Conservation (phyloP, 2,113 vertebrate genomes). For the Forbesichthys agassizii region DNA sequence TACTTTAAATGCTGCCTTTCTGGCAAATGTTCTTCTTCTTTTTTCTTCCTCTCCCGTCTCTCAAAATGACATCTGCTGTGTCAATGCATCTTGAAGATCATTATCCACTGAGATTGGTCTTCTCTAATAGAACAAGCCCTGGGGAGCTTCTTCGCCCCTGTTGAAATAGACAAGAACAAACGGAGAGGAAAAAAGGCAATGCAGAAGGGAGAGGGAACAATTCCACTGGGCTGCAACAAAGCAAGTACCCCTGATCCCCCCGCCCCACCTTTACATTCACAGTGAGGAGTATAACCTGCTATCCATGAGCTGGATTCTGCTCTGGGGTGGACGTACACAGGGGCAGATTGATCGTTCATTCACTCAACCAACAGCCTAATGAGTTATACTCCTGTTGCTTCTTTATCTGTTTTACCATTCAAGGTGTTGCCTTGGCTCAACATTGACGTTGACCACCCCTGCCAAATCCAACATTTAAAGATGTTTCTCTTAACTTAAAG, state of each 20-base stretch:
- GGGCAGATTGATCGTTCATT: slow-evolving; percentile 78
- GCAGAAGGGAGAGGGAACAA: slow-evolving; percentile 54
- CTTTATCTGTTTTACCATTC: slow-evolving; percentile 47
- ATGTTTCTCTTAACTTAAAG: slow-evolving; percentile 86
- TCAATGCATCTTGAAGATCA: slow-evolving; percentile 69
- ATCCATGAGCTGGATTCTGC: slow-evolving; percentile 65
- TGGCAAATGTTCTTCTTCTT: neutral
- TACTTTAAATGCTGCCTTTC: too few species aligned
- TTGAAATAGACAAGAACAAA: slow-evolving; percentile 72
- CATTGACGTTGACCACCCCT: slow-evolving; percentile 68
- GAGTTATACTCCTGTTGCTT: slow-evolving; percentile 59
- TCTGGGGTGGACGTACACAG: slow-evolving; percentile 71
- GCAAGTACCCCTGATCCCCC: slow-evolving; percentile 46
- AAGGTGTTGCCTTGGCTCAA: slow-evolving; percentile 55
- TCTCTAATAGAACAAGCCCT: slow-evolving; percentile 64
- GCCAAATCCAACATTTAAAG: slow-evolving; percentile 85
- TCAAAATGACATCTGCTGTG: slow-evolving; percentile 55
- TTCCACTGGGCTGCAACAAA: slow-evolving; percentile 71
- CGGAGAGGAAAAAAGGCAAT: slow-evolving; percentile 39
- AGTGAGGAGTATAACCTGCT: slow-evolving; percentile 44
- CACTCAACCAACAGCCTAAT: slow-evolving; percentile 55
- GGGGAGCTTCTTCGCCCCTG: slow-evolving; percentile 66
- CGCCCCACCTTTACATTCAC: slow-evolving; percentile 2
- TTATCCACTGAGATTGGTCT: slow-evolving; percentile 67
- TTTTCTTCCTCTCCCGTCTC: slow-evolving; percentile 13